phyloP scores from a whole-genome alignment of 2,888 invertebrate genomes.

The Tenthredo notha region DNA sequence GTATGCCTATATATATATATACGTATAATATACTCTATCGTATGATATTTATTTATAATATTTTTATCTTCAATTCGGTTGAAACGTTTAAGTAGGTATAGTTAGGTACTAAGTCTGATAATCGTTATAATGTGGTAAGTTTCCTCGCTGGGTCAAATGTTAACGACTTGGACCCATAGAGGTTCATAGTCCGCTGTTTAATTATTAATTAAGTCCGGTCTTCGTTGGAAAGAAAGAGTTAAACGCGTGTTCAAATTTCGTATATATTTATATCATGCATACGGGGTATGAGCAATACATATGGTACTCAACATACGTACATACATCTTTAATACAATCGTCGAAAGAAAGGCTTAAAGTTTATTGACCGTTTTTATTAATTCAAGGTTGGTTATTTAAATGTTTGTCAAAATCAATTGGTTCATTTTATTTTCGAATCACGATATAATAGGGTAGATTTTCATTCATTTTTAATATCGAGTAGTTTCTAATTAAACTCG shows the following conservation, averaged over 20 bases:
- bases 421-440: background rate
- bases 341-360: background rate
- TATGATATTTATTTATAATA: background rate
- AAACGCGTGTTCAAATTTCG: constrained; percentile 15
- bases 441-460: too few species aligned
- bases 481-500: too few species aligned
- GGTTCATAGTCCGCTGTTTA: constrained; percentile 46
- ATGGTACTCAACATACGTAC: background rate
- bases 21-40: background rate
- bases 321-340: too few species aligned
- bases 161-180: constrained; percentile 51
- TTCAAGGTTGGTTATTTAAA: background rate
- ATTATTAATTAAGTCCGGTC: constrained; percentile 36
- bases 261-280: constrained; percentile 7
- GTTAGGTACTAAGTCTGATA: background rate
- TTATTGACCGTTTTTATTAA: background rate
- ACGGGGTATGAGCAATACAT: background rate
- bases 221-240: background rate
- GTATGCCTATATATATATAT: background rate
- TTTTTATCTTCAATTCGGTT: background rate
- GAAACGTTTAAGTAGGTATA: background rate
- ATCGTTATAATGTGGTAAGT: constrained; percentile 52
- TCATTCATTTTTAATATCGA: too few species aligned
- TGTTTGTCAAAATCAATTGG: background rate
- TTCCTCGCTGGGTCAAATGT: constrained; percentile 58